Evolutionary conservation across 1,140 invertebrate species (phyloP).

Genomic region (Aradophagus sp.): DNA sequence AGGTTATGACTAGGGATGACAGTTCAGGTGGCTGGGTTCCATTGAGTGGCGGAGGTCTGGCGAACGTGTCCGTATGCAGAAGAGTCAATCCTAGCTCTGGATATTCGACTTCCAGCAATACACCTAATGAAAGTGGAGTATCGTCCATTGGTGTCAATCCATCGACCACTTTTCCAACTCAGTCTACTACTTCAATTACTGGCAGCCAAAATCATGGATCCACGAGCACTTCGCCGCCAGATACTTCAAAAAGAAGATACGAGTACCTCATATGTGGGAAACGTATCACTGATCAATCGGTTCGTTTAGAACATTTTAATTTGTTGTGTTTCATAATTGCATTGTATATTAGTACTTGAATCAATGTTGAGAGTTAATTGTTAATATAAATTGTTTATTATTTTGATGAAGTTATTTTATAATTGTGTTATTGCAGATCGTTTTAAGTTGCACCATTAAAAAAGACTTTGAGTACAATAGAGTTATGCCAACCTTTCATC

Average conservation of each 20-base stretch:
- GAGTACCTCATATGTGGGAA: slow-evolving; percentile 95
- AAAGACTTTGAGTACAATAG: slow-evolving; percentile 98
- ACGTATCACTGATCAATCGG: slow-evolving; percentile 92
- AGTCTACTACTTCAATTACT: slow-evolving; percentile 50
- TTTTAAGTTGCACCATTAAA: slow-evolving; percentile 95
- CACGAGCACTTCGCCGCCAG: slow-evolving; percentile 66
- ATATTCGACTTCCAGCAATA: slow-evolving; percentile 55
- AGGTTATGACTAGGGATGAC: slow-evolving; percentile 98
- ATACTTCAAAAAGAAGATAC: slow-evolving; percentile 76
- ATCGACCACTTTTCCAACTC: slow-evolving; percentile 53
- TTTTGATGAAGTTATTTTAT: no score
- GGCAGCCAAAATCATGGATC: slow-evolving; percentile 63
- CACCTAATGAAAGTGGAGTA: slow-evolving; percentile 58
- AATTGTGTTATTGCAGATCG: slow-evolving; percentile 84
- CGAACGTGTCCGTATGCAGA: slow-evolving; percentile 91
- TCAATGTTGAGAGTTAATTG: no score
- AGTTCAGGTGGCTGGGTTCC: slow-evolving; percentile 97
- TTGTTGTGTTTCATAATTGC: no score
- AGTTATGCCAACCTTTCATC: slow-evolving; percentile 98
- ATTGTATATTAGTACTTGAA: no score
- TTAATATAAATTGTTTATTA: no score
- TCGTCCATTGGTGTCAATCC: slow-evolving; percentile 60
- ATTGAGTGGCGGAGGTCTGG: slow-evolving; percentile 92
- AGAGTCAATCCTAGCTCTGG: slow-evolving; percentile 72
- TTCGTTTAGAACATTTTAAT: slow-evolving; percentile 64